Evolutionary conservation across 2,888 invertebrate species (phyloP), one percentile per base, ranked within the genome.

Genomic region (Melinaea menophilus): DNA sequence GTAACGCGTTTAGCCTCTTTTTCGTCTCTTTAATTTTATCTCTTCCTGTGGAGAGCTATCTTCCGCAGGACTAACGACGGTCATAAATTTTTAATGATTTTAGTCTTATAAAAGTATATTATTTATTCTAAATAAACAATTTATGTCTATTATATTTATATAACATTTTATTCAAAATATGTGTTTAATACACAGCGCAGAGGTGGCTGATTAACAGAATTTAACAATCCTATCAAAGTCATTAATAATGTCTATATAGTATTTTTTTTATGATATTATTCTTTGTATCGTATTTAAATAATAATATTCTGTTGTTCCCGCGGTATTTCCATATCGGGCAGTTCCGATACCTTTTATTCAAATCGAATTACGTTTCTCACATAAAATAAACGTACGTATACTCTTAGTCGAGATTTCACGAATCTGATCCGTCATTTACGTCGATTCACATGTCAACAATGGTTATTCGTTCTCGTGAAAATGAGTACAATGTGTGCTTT

Each of bases 351-450:
- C 73, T 76, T 75, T 76, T 75, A 75, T 78, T 75, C 72, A 78
- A 76, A 78, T 78, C 73, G 69, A 76, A 77, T 78, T 75, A 73
- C 75, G 74, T 73, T 69, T 71, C 70, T 64, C 71, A 69, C 71
- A 73, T 75, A 75, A 74, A 75, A 74, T 65, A 58, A 61, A 47
- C 56, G 34, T 56, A 9, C 31, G 56, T 59, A 56, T 51, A 63
- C 47, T 56, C 59, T 63, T 56, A 58, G 62, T 48, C 31, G 56
- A 63, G 63, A 63, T 63, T 62, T 59, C 41, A 48, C 48, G 59
- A 63, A 63, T 63, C 59, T 56, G 64, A 71, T 71, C 59, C 66
- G 57, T 65, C 68, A 71, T 72, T 73, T 74, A 65, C 64, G 65
- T 61, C 61, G 59, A 67, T 59, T 71, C 71, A 65, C 69, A 68